Evolutionary conservation across 1,140 invertebrate species (phyloP), one percentile per base, ranked within the genome.

Genomic region (Aplysia californica): DNA sequence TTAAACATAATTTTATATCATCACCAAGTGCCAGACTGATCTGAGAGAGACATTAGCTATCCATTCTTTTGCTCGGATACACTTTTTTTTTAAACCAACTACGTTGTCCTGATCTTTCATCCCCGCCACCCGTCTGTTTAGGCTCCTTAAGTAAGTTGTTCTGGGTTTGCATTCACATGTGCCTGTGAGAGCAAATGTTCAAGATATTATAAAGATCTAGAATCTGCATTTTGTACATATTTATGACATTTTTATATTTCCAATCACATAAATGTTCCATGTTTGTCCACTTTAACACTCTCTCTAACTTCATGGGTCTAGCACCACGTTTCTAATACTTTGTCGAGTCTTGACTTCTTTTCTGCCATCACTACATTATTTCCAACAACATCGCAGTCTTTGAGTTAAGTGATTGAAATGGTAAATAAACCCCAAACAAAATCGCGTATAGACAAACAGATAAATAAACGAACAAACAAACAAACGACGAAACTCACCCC

Each of bases 401-500:
- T 50, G 10, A 50, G 10, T 50, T 50, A 15, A 50, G n/a, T 15
- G 10, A 50, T 50, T 15, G 44, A 10, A 50, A 15, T n/a, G 10
- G 44, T 50, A 15, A 50, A 10, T 15, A 50, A 15, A n/a, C 44
- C 10, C n/a, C n/a, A n/a, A 50, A 50, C 10, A 50, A 50, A 50
- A 50, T 50, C 10, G 10, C n/a, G 10, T 50, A 15, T n/a, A 15
- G 15, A n/a, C 2, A 18, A 15, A 94, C 94, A 80, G 97, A 97
- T 20, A 97, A 99, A 90, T 97, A 98, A 88, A 96, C 99, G 74
- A 95, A 94, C 36, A 94, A 97, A 83, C 97, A 97, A 1, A 97
- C 97, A 20, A 95, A 95, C 0, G 93, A 95, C 79, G 97, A 98
- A 81, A 94, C 94, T 77, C 89, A 96, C 67, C 96, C 97, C 0